Base-by-base conservation (phyloP, 1,140 invertebrate genomes). In the Lasioglossum baleicum region DNA sequence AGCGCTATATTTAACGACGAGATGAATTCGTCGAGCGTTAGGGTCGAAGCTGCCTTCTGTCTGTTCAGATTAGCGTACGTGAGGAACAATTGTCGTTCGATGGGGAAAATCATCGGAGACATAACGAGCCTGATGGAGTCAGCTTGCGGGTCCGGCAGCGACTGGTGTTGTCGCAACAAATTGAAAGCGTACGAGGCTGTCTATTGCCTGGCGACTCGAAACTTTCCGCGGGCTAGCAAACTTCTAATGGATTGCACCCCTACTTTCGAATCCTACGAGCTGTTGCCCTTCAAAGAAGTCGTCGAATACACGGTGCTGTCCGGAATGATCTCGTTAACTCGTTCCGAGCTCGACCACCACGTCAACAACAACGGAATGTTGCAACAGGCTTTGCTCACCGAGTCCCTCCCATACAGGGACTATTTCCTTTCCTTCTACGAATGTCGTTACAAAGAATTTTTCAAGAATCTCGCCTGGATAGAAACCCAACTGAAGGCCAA, bases 31-130 rank as follows among this genome's bases (percentile, higher is more conserved):
- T 94, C 97, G 7, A 97, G 97, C 69, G 95, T 96, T 88, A 92
- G 96, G 75, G 92, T 98, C 48, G 97, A 98, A 93, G 95, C 97
- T 68, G 94, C 97, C 13, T 98, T 98, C 93, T 95, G 96, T 84
- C 93, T 97, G 61, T 97, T 98, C 84, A 94, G 97, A 75, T 95
- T 98, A 89, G 96, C 97, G 2, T 94, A 97, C 66, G 98, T 98
- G 91, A 96, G 95, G 88, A 87, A 73, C 17, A 96, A 97, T 88
- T 95, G 96, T 89, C 94, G 95, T 85, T 93, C 96, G 15, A 96
- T 96, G 87, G 95, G 94, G 40, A 93, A 94, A 75, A 96, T 96
- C 88, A 95, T 97, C 68, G 95, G 96, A 66, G 96, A 96, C 87
- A 96, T 96, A 40, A 95, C 94, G 61, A 81, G 86, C 42, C 68